Conservation (phyloP, 2,888 invertebrate species). For the Drosophila pegasa region DNA sequence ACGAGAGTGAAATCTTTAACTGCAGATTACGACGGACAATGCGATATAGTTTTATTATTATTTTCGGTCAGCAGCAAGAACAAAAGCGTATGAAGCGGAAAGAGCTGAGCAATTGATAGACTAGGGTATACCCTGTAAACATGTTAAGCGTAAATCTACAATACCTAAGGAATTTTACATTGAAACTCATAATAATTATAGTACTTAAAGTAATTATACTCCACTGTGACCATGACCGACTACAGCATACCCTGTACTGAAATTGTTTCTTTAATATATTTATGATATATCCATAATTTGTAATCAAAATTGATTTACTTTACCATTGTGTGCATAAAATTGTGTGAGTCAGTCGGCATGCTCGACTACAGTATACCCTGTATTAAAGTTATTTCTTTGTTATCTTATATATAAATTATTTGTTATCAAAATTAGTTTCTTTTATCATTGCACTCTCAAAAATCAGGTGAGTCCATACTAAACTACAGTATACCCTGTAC, state of each 20-base stretch:
- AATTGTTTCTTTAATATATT: too few species aligned
- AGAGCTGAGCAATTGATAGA: background rate
- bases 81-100: background rate
- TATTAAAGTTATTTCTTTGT: background rate
- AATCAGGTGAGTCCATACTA: background rate
- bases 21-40: slow-evolving; percentile 15
- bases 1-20: slow-evolving; percentile 35
- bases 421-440: too few species aligned
- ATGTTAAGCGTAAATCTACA: background rate
- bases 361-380: background rate
- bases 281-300: too few species aligned
- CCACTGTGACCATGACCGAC: background rate
- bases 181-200: background rate
- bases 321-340: background rate
- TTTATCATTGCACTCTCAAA: too few species aligned
- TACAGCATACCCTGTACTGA: background rate
- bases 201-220: too few species aligned
- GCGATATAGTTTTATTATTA: slow-evolving; percentile 3
- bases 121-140: background rate
- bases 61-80: background rate
- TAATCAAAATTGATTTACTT: background rate
- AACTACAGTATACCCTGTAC: background rate
- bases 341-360: background rate
- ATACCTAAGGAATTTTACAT: background rate
- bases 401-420: background rate